Conservation (phyloP, 2,797 vertebrate species). For the Telmatherina bonti region DNA sequence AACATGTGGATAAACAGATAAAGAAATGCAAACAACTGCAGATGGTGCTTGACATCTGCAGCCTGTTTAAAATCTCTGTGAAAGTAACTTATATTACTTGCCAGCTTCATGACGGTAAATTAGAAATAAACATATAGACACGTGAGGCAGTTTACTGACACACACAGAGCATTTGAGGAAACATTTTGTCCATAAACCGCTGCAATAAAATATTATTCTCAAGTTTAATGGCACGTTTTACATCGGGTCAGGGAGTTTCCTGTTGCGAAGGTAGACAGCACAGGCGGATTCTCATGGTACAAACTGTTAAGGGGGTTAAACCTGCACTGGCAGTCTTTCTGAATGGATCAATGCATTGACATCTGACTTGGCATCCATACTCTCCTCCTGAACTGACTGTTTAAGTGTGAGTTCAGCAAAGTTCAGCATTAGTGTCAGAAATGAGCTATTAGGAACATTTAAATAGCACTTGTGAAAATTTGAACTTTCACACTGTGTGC, state of each 20-base stretch:
- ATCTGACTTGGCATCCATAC: slow-evolving; percentile 16
- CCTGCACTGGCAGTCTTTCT: slow-evolving; percentile 4
- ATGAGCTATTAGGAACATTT: slow-evolving; percentile 6
- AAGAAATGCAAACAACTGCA: slow-evolving; percentile 23
- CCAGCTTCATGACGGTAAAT: slow-evolving; percentile 1
- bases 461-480: slow-evolving; percentile 16
- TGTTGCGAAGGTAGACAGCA: slow-evolving; percentile 17
- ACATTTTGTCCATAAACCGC: not conserved
- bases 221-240: slow-evolving; percentile 25
- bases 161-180: not conserved
- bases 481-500: not conserved
- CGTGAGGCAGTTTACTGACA: slow-evolving; percentile 3
- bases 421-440: slow-evolving; percentile 14
- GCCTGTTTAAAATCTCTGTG: slow-evolving; percentile 11
- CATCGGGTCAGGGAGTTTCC: slow-evolving; percentile 17
- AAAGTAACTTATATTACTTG: slow-evolving; percentile 12
- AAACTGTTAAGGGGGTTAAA: slow-evolving; percentile 30
- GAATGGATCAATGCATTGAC: slow-evolving; percentile 24
- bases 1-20: slow-evolving; percentile 31
- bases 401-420: not conserved
- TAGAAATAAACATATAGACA: slow-evolving; percentile 31
- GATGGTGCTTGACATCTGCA: slow-evolving; percentile 12
- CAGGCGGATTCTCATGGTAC: slow-evolving; percentile 13
- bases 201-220: slow-evolving; percentile 25
- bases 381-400: slow-evolving; percentile 7